Base-by-base conservation (phyloP, 2,113 vertebrate species). In the Pelecanus crispus region DNA sequence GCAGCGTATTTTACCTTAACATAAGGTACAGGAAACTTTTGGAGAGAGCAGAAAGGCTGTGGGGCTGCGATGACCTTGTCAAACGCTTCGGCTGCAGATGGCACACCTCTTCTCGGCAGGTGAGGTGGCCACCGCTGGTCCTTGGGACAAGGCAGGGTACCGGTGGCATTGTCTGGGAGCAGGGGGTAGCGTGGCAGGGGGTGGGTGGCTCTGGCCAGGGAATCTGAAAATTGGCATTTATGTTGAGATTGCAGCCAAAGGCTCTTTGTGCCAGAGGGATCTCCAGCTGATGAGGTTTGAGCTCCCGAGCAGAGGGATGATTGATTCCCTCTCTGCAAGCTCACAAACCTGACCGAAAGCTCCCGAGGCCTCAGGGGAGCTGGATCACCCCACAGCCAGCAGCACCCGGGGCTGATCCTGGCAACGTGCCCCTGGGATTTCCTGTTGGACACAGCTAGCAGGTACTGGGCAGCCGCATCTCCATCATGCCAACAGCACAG, bases 31-130 rank as follows among this genome's bases (percentile, higher is more conserved):
- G 58, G 45, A 86, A 83, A 78, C 7, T 63, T 72, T 6, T 29
- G 7, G n/a, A 26, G 26, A 29, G 28, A 19, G 29, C 47, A 77
- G 47, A 80, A 62, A n/a, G 19, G 10, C 44, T 67, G 42, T 1
- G 0, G 38, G 47, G 34, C 20, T 49, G 45, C 10, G 21, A 16
- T 80, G 19, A 42, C 17, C 17, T 11, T 11, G 8, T 56, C 42
- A 82, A 97, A 96, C 19, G 36, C 94, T 95, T 93, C 63, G 95
- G 93, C 95, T 98, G 98, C 97, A 86, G 65, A 77, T 83, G 95
- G 97, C 95, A 96, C 97, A 97, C 97, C 96, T 98, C 96, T 98
- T 98, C 98, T 98, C 81, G 24, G 97, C 84, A 97, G 95, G 98
- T 96, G 95, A 98, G 98, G 96, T 97, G 97, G 93, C 96, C 97